Evolutionary conservation across 2,888 invertebrate genomes (phyloP), one percentile per base, ranked within the genome.

Genomic region (Cecidostiba fungosa): DNA sequence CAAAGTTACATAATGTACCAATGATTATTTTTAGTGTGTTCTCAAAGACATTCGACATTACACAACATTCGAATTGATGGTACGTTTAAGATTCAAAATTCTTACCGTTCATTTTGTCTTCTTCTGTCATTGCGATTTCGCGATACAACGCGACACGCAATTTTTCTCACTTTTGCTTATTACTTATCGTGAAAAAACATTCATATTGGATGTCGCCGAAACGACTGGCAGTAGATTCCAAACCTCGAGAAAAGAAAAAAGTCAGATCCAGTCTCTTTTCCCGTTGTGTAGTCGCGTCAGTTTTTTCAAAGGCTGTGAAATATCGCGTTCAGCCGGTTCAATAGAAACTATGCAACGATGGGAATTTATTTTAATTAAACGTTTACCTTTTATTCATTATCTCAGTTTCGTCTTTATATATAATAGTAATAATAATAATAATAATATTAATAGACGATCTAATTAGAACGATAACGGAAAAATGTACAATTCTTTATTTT

Each of bases 391-490:
- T 87, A 85, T 85, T 87, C 47, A 85, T 81, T 85, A 84, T 84
- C 32, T 85, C 82, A 83, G 82, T 85, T 89, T 89, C 87, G 85
- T 89, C 77, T 88, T 90, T 88, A 88, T 87, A 84, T 89, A 88
- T 89, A 87, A 50, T 88, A 87, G 84, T 85, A 85, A 87, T 86
- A 89, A 86, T 88, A 87, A 87, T 87, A 72, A 80, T 89, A 82
- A 88, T 87, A 84, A 88, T 89, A 89, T 87, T 89, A 90, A 82
- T 85, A 86, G 85, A 90, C 90, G 89, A 89, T 90, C 88, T 88
- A 90, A 91, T 89, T 90, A 91, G 91, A 91, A 91, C 90, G 88
- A 91, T 90, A 91, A 91, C 90, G 90, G 90, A 90, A 92, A 90
- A 92, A 91, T 92, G 89, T 92, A 92, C 92, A 91, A 91, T 91